Conservation (phyloP, 2,888 invertebrate genomes). For the Drosophila nr. medialis region DNA sequence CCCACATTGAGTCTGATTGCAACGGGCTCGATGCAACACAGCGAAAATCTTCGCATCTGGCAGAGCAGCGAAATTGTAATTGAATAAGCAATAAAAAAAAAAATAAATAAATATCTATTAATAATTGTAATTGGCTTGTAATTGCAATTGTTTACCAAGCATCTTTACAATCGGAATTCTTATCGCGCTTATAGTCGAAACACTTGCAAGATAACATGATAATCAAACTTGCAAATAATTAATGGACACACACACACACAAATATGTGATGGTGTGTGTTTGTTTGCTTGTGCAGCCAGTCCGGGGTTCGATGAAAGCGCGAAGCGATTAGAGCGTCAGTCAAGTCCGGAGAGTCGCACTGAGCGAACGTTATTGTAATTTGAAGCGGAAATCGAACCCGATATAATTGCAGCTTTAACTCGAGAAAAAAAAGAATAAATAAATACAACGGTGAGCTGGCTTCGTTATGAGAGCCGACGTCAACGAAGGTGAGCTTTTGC, state of each 20-base stretch:
- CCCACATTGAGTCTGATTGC: constrained; percentile 99
- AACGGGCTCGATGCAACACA: constrained; percentile 98
- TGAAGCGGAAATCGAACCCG: constrained; percentile 36
- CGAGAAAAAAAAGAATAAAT: constrained; percentile 3
- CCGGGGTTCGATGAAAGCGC: constrained; percentile 91
- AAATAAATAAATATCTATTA: constrained; percentile 9
- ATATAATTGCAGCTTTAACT: not conserved
- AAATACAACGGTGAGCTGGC: constrained; percentile 13
- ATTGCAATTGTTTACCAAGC: constrained; percentile 14
- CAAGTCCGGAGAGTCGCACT: constrained; percentile 97
- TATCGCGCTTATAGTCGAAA: constrained; percentile 36
- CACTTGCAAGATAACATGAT: constrained; percentile 37
- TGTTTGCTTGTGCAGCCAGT: constrained; percentile 10
- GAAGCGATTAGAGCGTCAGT: constrained; percentile 98
- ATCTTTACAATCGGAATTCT: constrained; percentile 11
- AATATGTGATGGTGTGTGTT: not conserved
- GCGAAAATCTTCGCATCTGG: constrained; percentile 99
- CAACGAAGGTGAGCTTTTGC: constrained; percentile 51
- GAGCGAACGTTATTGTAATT: constrained; percentile 51
- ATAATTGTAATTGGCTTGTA: constrained; percentile 16
- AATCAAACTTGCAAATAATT: constrained; percentile 52
- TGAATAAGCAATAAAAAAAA: constrained; percentile 17
- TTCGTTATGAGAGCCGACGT: constrained; percentile 53
- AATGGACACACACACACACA: constrained; percentile 1
- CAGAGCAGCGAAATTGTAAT: constrained; percentile 92